A percentile compares a stretch with the other conserved stretches of the same genome.
phyloP scores from a whole-genome alignment of 2,797 vertebrate species.

The Rhabdophis nuchalis region DNA sequence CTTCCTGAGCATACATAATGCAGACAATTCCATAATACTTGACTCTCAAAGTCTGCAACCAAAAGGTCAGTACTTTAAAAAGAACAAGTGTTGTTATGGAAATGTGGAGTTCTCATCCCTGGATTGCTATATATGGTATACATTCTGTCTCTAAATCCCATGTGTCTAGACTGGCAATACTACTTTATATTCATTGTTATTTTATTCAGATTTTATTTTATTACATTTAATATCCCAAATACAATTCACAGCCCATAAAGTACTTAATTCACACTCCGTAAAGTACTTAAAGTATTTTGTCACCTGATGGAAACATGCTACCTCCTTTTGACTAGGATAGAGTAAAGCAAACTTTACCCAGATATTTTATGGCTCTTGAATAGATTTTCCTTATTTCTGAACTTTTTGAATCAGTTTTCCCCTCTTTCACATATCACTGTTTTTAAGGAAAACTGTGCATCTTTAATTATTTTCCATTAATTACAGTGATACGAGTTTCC shows the following conservation, averaged over 20 bases:
- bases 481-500: neutral
- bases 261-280: neutral
- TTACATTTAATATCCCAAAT: neutral
- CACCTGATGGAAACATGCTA: neutral
- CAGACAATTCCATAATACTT: conserved; percentile 2
- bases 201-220: neutral
- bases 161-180: neutral
- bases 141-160: neutral
- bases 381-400: neutral
- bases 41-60: conserved; percentile 6
- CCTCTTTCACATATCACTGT: neutral
- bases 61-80: conserved; percentile 13
- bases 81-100: neutral
- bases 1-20: neutral
- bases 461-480: neutral
- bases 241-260: neutral
- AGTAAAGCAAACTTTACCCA: neutral
- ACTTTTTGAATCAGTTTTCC: neutral
- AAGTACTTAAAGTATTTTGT: neutral
- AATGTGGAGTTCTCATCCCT: neutral
- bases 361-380: neutral
- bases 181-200: neutral
- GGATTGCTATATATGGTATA: neutral
- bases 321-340: neutral
- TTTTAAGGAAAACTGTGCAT: neutral